A percentile compares a stretch with the other conserved stretches of the same genome.
phyloP scores from a whole-genome alignment of 92 coral and sea anemone genomes.

The Epizoanthus illoricatus region DNA sequence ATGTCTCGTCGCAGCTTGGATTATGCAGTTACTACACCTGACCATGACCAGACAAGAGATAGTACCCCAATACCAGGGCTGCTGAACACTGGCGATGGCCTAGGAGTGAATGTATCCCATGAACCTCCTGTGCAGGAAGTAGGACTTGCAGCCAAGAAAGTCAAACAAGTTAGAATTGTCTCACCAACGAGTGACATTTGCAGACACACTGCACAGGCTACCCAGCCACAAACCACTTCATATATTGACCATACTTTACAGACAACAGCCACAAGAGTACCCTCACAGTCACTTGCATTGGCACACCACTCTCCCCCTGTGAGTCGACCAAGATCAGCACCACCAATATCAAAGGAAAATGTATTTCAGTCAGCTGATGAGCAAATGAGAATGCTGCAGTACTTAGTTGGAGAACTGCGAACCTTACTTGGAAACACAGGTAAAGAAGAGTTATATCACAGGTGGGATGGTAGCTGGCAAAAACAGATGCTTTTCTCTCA shows the following conservation, averaged over 20 bases:
- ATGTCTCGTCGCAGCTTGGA: conserved; percentile 69
- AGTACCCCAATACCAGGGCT: background rate
- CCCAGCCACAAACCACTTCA: background rate
- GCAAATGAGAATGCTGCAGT: conserved; percentile 73
- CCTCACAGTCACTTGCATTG: background rate
- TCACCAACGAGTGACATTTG: conserved; percentile 52
- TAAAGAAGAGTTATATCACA: conserved; percentile 12
- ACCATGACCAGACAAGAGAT: background rate
- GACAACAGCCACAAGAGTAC: background rate
- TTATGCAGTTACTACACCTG: conserved; percentile 50
- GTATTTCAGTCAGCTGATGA: conserved; percentile 56
- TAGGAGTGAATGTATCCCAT: background rate
- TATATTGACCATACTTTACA: background rate
- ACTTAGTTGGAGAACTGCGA: conserved; percentile 82
- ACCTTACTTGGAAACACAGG: conserved; percentile 80
- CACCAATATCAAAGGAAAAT: conserved; percentile 38
- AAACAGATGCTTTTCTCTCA: no score
- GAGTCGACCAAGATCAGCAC: conserved; percentile 37
- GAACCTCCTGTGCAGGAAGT: conserved; percentile 16
- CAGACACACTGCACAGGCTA: background rate
- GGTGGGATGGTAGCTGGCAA: no score
- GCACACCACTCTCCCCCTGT: conserved; percentile 11
- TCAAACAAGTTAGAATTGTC: conserved; percentile 75
- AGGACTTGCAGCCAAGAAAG: conserved; percentile 24
- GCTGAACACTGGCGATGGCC: no score